A percentile compares a stretch with the other conserved stretches of the same genome.
Evolutionary conservation across 2,888 invertebrate genomes (phyloP).

Genomic region (Epirrita christyi): DNA sequence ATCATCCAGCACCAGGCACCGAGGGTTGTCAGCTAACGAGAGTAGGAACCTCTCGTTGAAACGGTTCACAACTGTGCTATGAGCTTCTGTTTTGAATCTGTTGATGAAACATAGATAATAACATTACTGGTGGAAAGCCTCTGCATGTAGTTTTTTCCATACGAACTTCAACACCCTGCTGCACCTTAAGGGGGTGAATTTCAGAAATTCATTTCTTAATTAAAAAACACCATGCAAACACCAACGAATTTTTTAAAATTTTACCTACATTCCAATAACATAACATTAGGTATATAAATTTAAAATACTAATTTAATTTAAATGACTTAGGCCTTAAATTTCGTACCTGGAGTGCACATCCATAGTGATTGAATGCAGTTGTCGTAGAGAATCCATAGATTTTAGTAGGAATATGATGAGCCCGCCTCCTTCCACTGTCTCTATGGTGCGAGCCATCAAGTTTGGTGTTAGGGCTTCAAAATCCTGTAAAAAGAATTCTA

Average conservation of each 20-base stretch:
- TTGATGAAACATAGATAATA: neutral
- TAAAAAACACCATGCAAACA: too few relatives aligned
- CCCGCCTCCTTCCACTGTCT: conserved; percentile 99
- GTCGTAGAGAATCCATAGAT: conserved; percentile 94
- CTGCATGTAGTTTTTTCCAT: too few relatives aligned
- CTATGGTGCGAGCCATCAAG: conserved; percentile 96
- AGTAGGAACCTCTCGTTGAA: conserved; percentile 98
- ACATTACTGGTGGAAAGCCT: too few relatives aligned
- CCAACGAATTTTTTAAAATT: too few relatives aligned
- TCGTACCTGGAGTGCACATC: conserved; percentile 95
- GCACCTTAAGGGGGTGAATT: too few relatives aligned
- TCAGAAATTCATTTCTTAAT: too few relatives aligned
- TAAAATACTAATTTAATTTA: too few relatives aligned
- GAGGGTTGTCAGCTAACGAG: conserved; percentile 93
- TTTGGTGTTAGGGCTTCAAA: conserved; percentile 99
- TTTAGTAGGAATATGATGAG: conserved; percentile 95
- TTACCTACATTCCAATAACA: too few relatives aligned
- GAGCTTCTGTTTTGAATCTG: conserved; percentile 96
- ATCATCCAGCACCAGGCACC: conserved; percentile 97
- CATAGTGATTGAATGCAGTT: conserved; percentile 98
- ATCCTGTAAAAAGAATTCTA: conserved; percentile 87
- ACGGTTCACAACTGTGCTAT: conserved; percentile 94
- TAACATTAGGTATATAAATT: too few relatives aligned
- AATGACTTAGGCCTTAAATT: too few relatives aligned
- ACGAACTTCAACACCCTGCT: too few relatives aligned